Evolutionary conservation across 2,113 vertebrate species (phyloP), one percentile per base, ranked within the genome.

Genomic region (Ailurus styani): DNA sequence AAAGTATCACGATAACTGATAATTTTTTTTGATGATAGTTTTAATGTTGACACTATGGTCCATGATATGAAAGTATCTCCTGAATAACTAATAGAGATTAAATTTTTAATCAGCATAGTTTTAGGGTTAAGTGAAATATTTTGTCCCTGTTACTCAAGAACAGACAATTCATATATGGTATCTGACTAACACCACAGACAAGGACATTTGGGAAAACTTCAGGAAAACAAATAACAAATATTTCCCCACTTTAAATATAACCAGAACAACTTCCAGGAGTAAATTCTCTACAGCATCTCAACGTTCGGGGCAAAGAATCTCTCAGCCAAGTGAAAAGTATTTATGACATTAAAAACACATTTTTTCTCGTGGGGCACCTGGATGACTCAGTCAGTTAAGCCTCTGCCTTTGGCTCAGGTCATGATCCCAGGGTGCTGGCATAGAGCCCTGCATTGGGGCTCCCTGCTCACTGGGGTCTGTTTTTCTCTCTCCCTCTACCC

Each of bases 171-270:
- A 75, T 45, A n/a, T n/a, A 47, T 31, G 21, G 2, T 40, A 84
- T 87, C 68, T 93, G 42, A 89, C n/a, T 54, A 75, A 64, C 1
- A n/a, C 25, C 5, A 31, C 4, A 87, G 17, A 45, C 34, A 87
- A 37, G 15, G 50, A 50, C 25, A 93, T 79, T 72, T 87, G 25
- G 4, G 20, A 68, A 83, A 72, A 66, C 14, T 34, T 7, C 34
- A 97, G n/a, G 90, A 25, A 87, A 93, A 81, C 18, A 81, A 91
- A 73, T 72, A 70, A n/a, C 23, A 64, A 93, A 72, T 14, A 90
- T 15, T n/a, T 9, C 82, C 40, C 11, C 6, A 86, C 23, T 20
- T 7, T 42, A 81, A 86, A 47, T 82, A 62, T 95, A 96, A 83
- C 11, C 27, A 79, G 17, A 81, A 73, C 1, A 64, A 78, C 15